phyloP scores from a whole-genome alignment of 2,797 vertebrate species.

The Streptopelia turtur region DNA sequence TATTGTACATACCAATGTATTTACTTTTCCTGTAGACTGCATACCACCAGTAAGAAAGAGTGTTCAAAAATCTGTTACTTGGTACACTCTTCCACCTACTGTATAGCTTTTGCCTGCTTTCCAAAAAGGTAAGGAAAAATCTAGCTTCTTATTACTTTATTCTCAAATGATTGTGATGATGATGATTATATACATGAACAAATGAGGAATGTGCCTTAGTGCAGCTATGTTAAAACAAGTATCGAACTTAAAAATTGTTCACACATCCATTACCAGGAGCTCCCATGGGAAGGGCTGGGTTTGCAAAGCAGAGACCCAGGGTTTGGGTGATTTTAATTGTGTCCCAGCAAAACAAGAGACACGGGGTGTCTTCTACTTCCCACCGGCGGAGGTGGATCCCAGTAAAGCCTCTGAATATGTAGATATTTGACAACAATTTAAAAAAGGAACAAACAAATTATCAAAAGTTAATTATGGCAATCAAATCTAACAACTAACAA shows the following conservation, averaged over 20 bases:
- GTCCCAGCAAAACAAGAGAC: not conserved
- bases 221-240: not conserved
- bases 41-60: constrained; percentile 83
- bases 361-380: not conserved
- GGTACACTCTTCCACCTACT: constrained; percentile 85
- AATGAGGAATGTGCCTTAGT: not conserved
- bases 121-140: constrained; percentile 78
- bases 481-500: not conserved
- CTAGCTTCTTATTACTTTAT: constrained; percentile 64
- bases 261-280: not conserved
- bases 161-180: not conserved
- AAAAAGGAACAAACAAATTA: not conserved
- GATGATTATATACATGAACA: not conserved
- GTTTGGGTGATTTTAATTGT: rapidly evolving
- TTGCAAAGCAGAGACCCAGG: not conserved
- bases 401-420: not conserved
- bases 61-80: constrained; percentile 86
- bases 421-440: not conserved
- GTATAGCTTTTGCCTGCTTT: constrained; percentile 84
- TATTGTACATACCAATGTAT: constrained; percentile 77
- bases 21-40: constrained; percentile 84
- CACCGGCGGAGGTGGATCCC: not conserved
- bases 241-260: constrained; percentile 55
- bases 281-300: not conserved
- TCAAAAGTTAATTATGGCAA: not conserved